Evolutionary conservation across 1,140 invertebrate species (phyloP).

Genomic region (Pinna nobilis): DNA sequence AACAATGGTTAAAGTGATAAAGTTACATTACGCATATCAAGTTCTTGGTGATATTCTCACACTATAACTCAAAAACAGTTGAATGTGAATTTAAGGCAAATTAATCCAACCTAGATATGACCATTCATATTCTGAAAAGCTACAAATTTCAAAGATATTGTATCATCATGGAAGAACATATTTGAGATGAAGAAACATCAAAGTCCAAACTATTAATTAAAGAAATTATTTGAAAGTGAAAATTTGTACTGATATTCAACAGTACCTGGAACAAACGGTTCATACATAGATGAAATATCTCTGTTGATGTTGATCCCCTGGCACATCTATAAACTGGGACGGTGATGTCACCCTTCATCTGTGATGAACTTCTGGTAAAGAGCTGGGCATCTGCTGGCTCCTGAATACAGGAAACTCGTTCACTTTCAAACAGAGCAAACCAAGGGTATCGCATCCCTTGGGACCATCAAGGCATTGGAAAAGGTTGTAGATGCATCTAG

Average conservation of each 20-base stretch:
- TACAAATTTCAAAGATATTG: too few relatives aligned
- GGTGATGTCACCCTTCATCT: slow-evolving; percentile 43
- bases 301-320: slow-evolving; percentile 19
- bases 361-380: slow-evolving; percentile 37
- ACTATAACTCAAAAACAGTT: too few relatives aligned
- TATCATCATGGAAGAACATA: too few relatives aligned
- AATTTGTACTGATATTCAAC: background rate
- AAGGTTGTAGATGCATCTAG: slow-evolving; percentile 23
- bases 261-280: slow-evolving; percentile 51
- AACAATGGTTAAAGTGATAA: too few relatives aligned
- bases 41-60: too few relatives aligned
- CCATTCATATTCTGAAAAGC: too few relatives aligned
- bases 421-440: slow-evolving; percentile 36
- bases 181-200: too few relatives aligned
- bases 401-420: slow-evolving; percentile 55
- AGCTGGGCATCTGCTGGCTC: slow-evolving; percentile 48
- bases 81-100: too few relatives aligned
- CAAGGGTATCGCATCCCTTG: slow-evolving; percentile 43
- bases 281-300: slow-evolving; percentile 44
- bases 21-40: too few relatives aligned
- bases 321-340: slow-evolving; percentile 37
- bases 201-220: too few relatives aligned
- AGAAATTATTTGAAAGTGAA: too few relatives aligned
- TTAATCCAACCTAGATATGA: too few relatives aligned
- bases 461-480: slow-evolving; percentile 29